Evolutionary conservation across 2,113 vertebrate genomes (phyloP).

Genomic region (Xerus inauris): DNA sequence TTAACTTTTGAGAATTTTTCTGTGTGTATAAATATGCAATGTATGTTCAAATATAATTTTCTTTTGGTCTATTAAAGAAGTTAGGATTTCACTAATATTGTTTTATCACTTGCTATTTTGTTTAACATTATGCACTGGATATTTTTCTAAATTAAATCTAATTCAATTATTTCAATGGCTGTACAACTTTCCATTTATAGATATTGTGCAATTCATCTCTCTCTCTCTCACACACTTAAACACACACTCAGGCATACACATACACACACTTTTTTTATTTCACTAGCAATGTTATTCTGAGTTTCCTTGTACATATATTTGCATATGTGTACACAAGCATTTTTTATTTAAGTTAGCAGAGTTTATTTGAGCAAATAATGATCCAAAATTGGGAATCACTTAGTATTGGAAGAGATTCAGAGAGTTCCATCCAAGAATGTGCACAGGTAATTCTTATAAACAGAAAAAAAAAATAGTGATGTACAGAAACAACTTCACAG

Average conservation of each 20-base stretch:
- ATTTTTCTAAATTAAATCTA: constrained; percentile 35
- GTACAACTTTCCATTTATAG: neutral
- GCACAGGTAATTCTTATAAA: no score
- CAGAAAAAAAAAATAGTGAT: no score
- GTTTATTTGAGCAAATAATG: no score
- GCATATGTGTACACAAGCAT: neutral
- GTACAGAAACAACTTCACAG: no score
- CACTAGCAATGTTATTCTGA: neutral
- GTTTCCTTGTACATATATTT: neutral
- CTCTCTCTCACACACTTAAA: neutral
- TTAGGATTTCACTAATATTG: neutral
- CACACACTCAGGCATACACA: neutral
- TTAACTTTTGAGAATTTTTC: neutral
- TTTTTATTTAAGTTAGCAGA: no score
- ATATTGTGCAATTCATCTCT: neutral
- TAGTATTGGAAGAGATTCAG: no score
- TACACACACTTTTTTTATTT: neutral
- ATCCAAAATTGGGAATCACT: no score
- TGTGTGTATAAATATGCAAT: neutral
- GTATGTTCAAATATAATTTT: neutral
- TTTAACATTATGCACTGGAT: neutral
- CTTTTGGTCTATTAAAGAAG: constrained; percentile 17
- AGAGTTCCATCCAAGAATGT: no score
- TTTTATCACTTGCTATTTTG: neutral
- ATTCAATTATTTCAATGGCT: constrained; percentile 17